Base-by-base conservation (phyloP, 2,797 vertebrate genomes). In the Danio tinwini region DNA sequence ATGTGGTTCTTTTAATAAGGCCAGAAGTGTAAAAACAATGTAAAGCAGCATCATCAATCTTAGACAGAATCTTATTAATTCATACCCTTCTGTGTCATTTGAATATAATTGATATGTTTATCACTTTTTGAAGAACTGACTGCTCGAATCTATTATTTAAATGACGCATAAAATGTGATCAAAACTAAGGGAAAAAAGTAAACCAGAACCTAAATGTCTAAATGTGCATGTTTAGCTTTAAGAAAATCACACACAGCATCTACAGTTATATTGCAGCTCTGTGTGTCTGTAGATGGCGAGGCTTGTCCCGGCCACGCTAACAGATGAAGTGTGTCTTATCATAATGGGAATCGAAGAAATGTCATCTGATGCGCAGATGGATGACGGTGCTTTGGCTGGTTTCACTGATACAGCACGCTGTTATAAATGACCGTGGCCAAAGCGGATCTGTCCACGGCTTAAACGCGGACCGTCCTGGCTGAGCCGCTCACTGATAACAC, bases 341-440 rank as follows among this genome's bases (percentile, higher is more conserved):
- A 81, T 88, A 90, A 90, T 89, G 85, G 86, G 75, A 89, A 92
- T 93, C 90, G n/a, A 55, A 74, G 80, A 78, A 77, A 67, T 89
- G 90, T 92, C 82, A 56, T 70, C 78, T 86, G 89, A 90, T 88
- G 90, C 81, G 77, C 58, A 82, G 85, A 91, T 88, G 87, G 86
- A 90, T 92, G 90, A 88, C 52, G 73, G 52, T 50, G 86, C 88
- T 82, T 77, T 82, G 72, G 81, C 77, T 78, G 21, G 42, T 87
- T 88, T 87, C 88, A 87, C 39, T 74, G 89, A 88, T 89, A 79
- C 70, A 84, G 83, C 73, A 82, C 78, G 80, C 87, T 55, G 86
- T 92, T 91, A 92, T 88, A 91, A 93, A 93, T 84, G 88, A 88
- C 86, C 69, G 87, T 52, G 61, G 74, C 44, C 47, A 47, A 81